These are phyloP conservation scores for Cyprinus carpio DNA, from an alignment of 2,113 vertebrate species.

Conservation along the genomic window DNA sequence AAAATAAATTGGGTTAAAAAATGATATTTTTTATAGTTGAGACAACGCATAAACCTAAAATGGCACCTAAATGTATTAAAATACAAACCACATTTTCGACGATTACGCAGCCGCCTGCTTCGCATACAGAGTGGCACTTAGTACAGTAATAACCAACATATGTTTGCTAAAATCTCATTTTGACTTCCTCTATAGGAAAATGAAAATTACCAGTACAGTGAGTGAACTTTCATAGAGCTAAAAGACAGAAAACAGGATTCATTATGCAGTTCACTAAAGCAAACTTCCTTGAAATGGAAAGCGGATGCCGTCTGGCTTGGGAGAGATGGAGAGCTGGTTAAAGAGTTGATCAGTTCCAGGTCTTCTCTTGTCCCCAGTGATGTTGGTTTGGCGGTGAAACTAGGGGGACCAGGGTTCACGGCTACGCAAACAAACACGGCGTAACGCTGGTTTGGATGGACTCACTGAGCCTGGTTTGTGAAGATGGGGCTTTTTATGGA, in stretches of 20 bases:
- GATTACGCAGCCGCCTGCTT: constrained; percentile 51
- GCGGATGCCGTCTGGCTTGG: constrained; percentile 62
- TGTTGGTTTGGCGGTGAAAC: constrained; percentile 54
- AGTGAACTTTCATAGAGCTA: constrained; percentile 6
- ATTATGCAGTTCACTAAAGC: constrained; percentile 63
- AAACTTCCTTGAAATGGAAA: constrained; percentile 68
- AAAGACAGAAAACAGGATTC: constrained; percentile 39
- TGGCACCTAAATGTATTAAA: constrained; percentile 64
- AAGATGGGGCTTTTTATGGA: constrained; percentile 61
- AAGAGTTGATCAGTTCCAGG: constrained; percentile 25
- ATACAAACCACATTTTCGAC: constrained; percentile 65
- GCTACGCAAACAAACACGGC: constrained; percentile 68
- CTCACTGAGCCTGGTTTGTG: constrained; percentile 60
- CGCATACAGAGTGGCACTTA: constrained; percentile 23
- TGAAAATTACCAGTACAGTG: constrained; percentile 10
- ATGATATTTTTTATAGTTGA: constrained; percentile 55
- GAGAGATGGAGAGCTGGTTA: constrained; percentile 56
- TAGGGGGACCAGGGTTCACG: constrained; percentile 53
- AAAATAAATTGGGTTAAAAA: constrained; percentile 55
- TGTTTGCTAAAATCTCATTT: constrained; percentile 42
- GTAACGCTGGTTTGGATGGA: constrained; percentile 48
- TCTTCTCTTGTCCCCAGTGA: constrained; percentile 45
- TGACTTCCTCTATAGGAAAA: constrained; percentile 36
- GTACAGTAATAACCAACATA: constrained; percentile 58
- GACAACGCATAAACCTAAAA: constrained; percentile 55